Conservation (phyloP, 2,797 vertebrate species). For the Catharus ustulatus region DNA sequence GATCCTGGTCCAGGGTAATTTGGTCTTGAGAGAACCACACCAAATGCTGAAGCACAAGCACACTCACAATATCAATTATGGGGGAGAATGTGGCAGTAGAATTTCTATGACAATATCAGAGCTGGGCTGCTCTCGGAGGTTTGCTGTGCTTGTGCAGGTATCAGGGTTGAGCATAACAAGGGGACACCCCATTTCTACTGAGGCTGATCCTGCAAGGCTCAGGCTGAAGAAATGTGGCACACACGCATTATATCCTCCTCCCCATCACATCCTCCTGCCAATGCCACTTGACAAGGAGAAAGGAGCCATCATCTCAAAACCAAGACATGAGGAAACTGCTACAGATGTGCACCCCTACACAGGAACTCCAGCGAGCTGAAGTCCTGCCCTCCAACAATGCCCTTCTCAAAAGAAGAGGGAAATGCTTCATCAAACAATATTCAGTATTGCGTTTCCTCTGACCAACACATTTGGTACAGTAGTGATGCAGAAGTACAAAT, state of each 20-base stretch:
- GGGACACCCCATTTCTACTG: neutral
- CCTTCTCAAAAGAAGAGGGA: too few species aligned
- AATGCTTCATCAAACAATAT: neutral
- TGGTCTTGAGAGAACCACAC: accelerated
- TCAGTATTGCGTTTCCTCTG: neutral
- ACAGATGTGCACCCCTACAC: accelerated
- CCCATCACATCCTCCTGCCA: neutral
- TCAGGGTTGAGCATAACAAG: neutral
- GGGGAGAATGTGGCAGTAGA: neutral
- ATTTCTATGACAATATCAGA: neutral
- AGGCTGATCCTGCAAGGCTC: neutral
- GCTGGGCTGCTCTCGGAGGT: neutral
- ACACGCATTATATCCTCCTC: neutral
- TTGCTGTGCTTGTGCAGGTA: accelerated
- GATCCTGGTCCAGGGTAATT: accelerated
- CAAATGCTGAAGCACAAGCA: accelerated
- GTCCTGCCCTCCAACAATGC: neutral
- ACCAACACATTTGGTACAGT: neutral
- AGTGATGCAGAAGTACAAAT: neutral
- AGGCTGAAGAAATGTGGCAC: accelerated
- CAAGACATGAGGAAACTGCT: neutral
- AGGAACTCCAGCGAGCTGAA: neutral
- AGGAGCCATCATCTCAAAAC: neutral
- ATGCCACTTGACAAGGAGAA: neutral
- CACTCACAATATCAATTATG: accelerated